Evolutionary conservation across 2,888 invertebrate genomes (phyloP), one percentile per base, ranked within the genome.

Genomic region (Trypoxylon attenuatum): DNA sequence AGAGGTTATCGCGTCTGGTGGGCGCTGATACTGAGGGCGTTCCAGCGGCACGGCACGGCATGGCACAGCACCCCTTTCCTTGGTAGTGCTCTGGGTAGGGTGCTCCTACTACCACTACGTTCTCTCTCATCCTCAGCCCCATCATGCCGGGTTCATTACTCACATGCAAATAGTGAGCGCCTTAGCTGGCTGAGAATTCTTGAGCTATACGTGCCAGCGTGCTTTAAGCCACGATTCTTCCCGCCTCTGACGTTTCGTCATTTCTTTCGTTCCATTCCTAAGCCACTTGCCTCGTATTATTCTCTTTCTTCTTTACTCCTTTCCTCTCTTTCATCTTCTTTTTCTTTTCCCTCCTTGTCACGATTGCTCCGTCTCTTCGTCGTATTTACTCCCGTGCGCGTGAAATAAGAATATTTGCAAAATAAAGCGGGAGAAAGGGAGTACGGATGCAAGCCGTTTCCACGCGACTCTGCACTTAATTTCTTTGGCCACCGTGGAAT

Each of bases 1-100:
- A 75, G 73, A 74, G 77, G 78, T 79, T 81, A 79, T 81, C 80
- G 79, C 76, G 82, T 71, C 77, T 80, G 81, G 65, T 69, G 66
- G 60, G 69, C 66, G 72, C 72, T 79, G 81, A 81, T 81, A 81
- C 64, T 70, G 55, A 39, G 63, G 55, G 56, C 43, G 69, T 55
- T 51, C 66, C 60, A 43, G 13, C 2, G n/a, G 3, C 56, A 61
- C n/a, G n/a, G n/a, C n/a, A n/a, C n/a, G n/a, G n/a, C n/a, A n/a
- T n/a, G n/a, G n/a, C n/a, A n/a, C 29, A 41, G 54, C 52, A 51
- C 29, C 50, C 59, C 39, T 46, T 63, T 52, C 13, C 55, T 33
- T 53, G 21, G 49, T 38, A 22, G 52, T 42, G 54, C 45, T 50
- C 64, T 65, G 61, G 61, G 56, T 59, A 64, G 50, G 42, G 60